A percentile compares a stretch with the other conserved stretches of the same genome.
These are phyloP conservation scores for Lichenostomus cassidix DNA, from an alignment of 2,113 vertebrate species.

Conservation along the genomic window DNA sequence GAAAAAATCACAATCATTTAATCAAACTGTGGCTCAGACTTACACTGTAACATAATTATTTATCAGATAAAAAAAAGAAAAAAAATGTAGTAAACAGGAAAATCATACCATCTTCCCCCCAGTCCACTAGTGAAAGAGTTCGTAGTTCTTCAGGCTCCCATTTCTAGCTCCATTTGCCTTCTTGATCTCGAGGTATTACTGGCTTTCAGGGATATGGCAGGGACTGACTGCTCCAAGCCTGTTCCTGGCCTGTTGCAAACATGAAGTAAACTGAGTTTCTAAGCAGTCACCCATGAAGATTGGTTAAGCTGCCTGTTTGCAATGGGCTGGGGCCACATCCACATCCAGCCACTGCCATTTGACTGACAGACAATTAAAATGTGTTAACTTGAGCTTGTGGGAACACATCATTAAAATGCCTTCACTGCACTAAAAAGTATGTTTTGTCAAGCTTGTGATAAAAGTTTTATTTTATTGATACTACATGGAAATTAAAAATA, in stretches of 20 bases:
- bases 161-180: neutral
- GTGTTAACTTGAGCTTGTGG: neutral
- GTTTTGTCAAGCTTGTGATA: neutral
- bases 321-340: neutral
- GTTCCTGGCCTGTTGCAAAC: neutral
- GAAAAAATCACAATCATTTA: neutral
- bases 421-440: neutral
- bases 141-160: neutral
- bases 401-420: neutral
- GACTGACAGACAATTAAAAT: neutral
- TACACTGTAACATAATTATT: neutral
- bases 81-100: neutral
- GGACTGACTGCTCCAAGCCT: neutral
- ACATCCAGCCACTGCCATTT: neutral
- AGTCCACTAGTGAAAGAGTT: neutral
- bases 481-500: neutral
- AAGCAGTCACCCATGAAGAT: neutral
- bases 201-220: neutral
- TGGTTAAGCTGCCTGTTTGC: neutral
- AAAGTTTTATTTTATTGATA: neutral
- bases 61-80: neutral
- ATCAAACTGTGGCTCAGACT: neutral
- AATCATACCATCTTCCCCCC: rapidly evolving
- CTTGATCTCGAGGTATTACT: neutral
- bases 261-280: neutral